Conservation (phyloP, 2,797 vertebrate species). For the Craterocephalus amniculus region DNA sequence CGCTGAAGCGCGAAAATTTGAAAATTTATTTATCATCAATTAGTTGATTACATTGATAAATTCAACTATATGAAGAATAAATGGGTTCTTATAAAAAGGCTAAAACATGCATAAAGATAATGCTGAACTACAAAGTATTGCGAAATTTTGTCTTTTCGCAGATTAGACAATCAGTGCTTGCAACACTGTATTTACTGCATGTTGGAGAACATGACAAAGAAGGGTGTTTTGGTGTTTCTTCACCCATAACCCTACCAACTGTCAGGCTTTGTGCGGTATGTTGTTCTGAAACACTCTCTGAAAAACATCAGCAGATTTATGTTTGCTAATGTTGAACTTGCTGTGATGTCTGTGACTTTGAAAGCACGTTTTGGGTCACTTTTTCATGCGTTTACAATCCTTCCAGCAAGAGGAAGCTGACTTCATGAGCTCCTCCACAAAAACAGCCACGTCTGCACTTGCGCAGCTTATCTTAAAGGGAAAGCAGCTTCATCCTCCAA, state of each 20-base stretch:
- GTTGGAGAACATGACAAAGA: background rate
- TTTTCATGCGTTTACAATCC: background rate
- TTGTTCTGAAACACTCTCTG: background rate
- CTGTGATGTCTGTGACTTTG: background rate
- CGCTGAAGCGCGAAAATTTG: background rate
- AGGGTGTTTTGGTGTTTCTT: no score
- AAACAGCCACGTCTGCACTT: slow-evolving; percentile 25
- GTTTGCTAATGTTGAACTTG: background rate
- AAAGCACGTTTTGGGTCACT: background rate
- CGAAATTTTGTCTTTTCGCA: background rate
- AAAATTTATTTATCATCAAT: no score
- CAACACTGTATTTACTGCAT: background rate
- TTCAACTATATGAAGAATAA: background rate
- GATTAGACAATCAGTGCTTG: background rate
- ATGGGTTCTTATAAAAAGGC: background rate
- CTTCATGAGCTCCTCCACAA: slow-evolving; percentile 3
- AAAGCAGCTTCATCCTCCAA: slow-evolving; percentile 10
- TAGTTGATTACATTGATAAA: background rate
- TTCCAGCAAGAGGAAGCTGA: background rate
- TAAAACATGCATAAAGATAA: background rate
- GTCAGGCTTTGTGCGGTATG: background rate
- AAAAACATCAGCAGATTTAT: background rate
- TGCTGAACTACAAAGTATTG: background rate
- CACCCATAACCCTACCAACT: no score
- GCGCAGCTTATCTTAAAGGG: slow-evolving; percentile 44